phyloP scores from a whole-genome alignment of 2,797 vertebrate genomes.

The Prunella strophiata region DNA sequence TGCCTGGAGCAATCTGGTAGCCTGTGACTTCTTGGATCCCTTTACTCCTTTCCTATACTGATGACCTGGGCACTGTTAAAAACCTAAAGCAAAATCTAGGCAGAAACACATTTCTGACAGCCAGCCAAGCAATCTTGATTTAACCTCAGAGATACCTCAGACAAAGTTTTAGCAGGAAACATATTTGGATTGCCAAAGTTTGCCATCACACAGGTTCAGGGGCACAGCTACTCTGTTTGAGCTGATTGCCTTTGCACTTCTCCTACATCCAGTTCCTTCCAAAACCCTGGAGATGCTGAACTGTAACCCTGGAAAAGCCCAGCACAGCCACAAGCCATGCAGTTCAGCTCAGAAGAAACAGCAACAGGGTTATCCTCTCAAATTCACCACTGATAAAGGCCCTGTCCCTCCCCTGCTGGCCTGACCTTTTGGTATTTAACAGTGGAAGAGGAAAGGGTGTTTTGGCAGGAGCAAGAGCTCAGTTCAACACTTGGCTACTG shows the following conservation, averaged over 20 bases:
- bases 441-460: neutral
- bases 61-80: neutral
- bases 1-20: neutral
- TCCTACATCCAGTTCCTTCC: neutral
- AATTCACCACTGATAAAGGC: neutral
- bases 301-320: neutral
- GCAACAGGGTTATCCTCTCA: neutral
- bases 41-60: neutral
- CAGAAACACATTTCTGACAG: neutral
- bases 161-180: neutral
- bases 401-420: neutral
- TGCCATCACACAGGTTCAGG: neutral
- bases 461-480: neutral
- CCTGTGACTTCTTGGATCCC: neutral
- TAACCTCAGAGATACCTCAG: neutral
- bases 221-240: neutral
- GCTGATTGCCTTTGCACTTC: neutral
- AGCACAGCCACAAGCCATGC: neutral
- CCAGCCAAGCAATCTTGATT: neutral
- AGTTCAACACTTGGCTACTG: neutral
- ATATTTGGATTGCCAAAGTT: neutral
- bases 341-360: neutral
- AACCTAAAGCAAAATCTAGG: neutral
- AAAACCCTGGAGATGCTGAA: neutral
- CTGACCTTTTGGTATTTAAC: neutral